Evolutionary conservation across 1,140 invertebrate genomes (phyloP).

Genomic region (Acromyrmex echinatior): DNA sequence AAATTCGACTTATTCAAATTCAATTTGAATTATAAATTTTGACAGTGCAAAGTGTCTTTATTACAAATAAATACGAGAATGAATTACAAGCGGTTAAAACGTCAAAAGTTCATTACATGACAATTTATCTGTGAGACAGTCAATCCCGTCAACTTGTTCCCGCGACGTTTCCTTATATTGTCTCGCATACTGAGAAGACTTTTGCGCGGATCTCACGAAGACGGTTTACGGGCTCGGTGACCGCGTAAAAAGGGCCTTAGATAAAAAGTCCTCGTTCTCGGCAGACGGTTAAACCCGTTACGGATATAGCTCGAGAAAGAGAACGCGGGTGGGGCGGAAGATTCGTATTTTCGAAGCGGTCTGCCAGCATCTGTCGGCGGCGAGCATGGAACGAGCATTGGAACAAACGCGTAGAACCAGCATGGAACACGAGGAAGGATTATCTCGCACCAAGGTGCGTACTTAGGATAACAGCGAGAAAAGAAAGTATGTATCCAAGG

Average conservation of each 20-base stretch:
- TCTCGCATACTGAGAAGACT: neutral
- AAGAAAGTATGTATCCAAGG: constrained; percentile 38
- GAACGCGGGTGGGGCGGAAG: constrained; percentile 60
- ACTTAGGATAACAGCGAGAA: constrained; percentile 42
- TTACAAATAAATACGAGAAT: neutral
- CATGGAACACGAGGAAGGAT: constrained; percentile 32
- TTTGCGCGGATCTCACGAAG: constrained; percentile 38
- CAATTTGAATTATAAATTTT: too few species aligned
- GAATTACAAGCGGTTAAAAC: neutral
- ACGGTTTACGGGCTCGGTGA: constrained; percentile 42
- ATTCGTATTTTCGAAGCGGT: constrained; percentile 76
- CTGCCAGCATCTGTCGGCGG: constrained; percentile 72
- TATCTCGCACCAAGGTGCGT: constrained; percentile 44
- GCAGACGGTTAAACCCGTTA: constrained; percentile 75
- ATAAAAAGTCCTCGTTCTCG: constrained; percentile 72
- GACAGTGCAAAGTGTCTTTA: neutral
- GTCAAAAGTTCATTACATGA: constrained; percentile 2
- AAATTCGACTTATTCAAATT: too few species aligned
- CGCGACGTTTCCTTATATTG: constrained; percentile 40
- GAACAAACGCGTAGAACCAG: constrained; percentile 36
- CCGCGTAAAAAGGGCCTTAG: constrained; percentile 62
- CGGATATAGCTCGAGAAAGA: constrained; percentile 75
- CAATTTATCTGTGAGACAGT: constrained; percentile 4
- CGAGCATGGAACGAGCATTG: constrained; percentile 34
- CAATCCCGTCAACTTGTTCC: neutral